Conservation (phyloP, 2,113 vertebrate species). For the Mungos mungo region DNA sequence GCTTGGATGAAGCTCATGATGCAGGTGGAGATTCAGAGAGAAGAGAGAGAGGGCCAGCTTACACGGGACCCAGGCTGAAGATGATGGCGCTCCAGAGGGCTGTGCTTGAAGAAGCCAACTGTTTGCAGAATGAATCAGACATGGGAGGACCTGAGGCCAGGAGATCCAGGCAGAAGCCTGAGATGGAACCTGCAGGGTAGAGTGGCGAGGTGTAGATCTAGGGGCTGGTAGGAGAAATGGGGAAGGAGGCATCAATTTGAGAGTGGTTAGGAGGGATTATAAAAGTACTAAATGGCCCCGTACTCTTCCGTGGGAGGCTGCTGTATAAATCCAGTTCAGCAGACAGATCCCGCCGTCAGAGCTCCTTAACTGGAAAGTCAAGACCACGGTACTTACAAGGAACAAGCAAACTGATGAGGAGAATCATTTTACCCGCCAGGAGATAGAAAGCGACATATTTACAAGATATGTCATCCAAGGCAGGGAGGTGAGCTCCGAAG, state of each 20-base stretch:
- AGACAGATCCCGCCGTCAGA: not conserved
- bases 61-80: not conserved
- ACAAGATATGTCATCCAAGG: not conserved
- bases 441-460: not conserved
- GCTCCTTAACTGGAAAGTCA: not conserved
- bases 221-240: not conserved
- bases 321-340: conserved; percentile 6
- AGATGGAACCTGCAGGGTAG: too few species aligned
- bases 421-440: not conserved
- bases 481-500: not conserved
- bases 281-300: not conserved
- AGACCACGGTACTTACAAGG: not conserved
- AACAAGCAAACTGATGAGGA: not conserved
- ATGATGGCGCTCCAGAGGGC: not conserved
- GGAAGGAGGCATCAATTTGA: conserved; percentile 31
- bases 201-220: not conserved
- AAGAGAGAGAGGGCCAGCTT: not conserved
- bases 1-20: not conserved
- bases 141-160: not conserved
- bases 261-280: not conserved
- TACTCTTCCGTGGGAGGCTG: not conserved
- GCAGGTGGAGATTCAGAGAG: not conserved
- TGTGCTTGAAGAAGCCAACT: not conserved
- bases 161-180: not conserved
- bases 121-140: not conserved